phyloP scores from a whole-genome alignment of 2,113 vertebrate species.

The Sporophila hypoxantha region DNA sequence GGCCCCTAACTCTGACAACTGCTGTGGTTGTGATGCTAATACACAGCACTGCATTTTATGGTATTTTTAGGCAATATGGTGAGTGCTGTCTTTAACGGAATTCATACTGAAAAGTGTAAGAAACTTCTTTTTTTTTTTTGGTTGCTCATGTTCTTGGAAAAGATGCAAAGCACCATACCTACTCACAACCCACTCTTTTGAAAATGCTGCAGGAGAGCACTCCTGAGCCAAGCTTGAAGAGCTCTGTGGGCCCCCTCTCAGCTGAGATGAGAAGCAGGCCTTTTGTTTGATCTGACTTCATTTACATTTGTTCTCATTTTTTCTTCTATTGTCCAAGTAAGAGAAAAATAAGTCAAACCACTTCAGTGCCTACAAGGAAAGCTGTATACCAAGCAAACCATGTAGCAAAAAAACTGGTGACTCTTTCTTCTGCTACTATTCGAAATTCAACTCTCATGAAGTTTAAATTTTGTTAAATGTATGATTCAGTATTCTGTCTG shows the following conservation, averaged over 20 bases:
- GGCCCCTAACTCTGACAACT: neutral
- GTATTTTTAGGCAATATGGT: neutral
- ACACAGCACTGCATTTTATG: neutral
- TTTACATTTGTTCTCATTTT: neutral
- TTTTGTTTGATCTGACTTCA: neutral
- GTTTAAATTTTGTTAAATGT: neutral
- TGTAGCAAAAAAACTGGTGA: rapidly evolving
- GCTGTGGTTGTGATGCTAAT: neutral
- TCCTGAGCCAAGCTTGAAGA: neutral
- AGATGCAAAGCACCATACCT: neutral
- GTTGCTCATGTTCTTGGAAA: neutral
- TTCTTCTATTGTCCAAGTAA: neutral
- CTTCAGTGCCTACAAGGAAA: neutral
- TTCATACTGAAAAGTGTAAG: neutral
- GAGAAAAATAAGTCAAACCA: neutral
- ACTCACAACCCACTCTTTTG: neutral
- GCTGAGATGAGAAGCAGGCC: neutral
- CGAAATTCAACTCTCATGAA: neutral
- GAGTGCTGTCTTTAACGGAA: neutral
- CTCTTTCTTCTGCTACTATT: neutral
- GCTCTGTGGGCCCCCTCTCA: neutral
- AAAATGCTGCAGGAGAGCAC: neutral
- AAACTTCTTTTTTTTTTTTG: neutral
- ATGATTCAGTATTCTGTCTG: neutral
- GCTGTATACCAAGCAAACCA: neutral